Base-by-base conservation (phyloP, 2,888 invertebrate species). In the Drosophila paranaensis region DNA sequence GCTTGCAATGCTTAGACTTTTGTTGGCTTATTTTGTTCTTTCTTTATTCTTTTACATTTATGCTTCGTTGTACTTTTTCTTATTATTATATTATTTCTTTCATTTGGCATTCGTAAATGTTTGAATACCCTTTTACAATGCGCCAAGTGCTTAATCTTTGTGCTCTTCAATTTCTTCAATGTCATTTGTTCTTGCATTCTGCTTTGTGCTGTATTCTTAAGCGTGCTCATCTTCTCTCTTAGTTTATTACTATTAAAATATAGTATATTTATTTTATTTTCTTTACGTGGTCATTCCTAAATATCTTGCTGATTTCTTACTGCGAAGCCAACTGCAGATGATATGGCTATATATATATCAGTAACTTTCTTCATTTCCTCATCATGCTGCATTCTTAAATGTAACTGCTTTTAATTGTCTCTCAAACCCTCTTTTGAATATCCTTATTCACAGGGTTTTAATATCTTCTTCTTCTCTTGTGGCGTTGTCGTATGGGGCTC, bases 401-500 rank as follows among this genome's bases (percentile, higher is more conserved):
- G 27, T 27, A 5, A 27, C 20, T 27, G 27, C 3, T 27, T 27
- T 27, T 27, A 27, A 40, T 40, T 39, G 6, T 14, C 14, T 14
- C n/a, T 39, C 6, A 11, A n/a, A 16, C n/a, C 9, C 8, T 9
- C n/a, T 40, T n/a, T 9, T 42, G 10, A 46, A 30, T n/a, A 6
- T 13, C 20, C 0, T 20, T 35, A 16, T 10, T 63, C 50, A 33
- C 72, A 91, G 91, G 77, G 71, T n/a, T 71, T 81, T 74, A 69
- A 76, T 69, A 61, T 85, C 66, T 67, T 89, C 71, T 77, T 90
- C 81, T 87, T 91, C 40, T 90, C 91, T 27, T 89, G 86, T 25
- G 91, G 91, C 25, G 91, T 91, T 14, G 81, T 90, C 20, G 80
- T 85, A 37, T 81, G 91, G 67, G 91, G 91, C 37, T 87, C 90